Evolutionary conservation across 2,888 invertebrate species (phyloP).

Genomic region (Serripes groenlandicus): DNA sequence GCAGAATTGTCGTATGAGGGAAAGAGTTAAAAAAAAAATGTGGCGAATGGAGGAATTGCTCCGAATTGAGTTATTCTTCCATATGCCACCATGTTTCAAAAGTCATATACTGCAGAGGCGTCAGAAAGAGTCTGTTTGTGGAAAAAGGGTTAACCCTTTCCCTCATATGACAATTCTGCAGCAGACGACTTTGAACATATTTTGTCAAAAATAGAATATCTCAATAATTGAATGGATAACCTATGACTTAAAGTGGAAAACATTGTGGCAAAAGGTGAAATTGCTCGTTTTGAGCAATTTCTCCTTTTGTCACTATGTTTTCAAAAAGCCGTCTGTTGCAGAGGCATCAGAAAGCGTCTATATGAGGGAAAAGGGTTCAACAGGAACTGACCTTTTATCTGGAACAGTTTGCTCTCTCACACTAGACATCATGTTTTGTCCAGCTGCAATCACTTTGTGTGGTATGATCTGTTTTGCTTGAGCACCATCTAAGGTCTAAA

Average conservation of each 20-base stretch:
- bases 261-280: background rate
- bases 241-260: background rate
- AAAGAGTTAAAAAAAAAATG: too few species aligned
- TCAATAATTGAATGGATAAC: too few species aligned
- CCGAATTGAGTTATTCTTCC: too few species aligned
- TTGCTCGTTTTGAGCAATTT: background rate
- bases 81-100: background rate
- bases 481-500: background rate
- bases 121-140: background rate
- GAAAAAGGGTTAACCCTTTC: background rate
- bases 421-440: slow-evolving; percentile 17
- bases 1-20: too few species aligned
- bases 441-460: background rate
- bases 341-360: background rate
- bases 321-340: background rate
- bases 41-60: too few species aligned
- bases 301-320: slow-evolving; percentile 5
- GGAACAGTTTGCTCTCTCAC: background rate
- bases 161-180: background rate
- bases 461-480: slow-evolving; percentile 6
- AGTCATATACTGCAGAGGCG: background rate
- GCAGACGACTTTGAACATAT: too few species aligned
- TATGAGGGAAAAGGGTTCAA: background rate
- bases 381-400: background rate
- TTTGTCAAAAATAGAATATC: too few species aligned